Evolutionary conservation across 2,888 invertebrate genomes (phyloP).

Genomic region (Scaptomyza cyrtandrae): DNA sequence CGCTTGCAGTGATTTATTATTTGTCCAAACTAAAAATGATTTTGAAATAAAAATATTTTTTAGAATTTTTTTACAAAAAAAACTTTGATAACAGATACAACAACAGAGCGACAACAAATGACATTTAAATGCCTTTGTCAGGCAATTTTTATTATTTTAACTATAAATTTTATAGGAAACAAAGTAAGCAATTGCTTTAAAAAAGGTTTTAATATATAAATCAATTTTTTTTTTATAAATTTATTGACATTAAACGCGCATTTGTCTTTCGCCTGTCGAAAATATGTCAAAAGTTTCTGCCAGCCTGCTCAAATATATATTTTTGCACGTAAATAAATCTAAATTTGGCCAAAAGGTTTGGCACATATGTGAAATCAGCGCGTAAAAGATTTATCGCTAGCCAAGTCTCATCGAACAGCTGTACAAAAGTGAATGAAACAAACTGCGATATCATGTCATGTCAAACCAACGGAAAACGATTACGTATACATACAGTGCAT

Average conservation of each 20-base stretch:
- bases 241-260: slow-evolving; percentile 63
- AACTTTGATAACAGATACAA: slow-evolving; percentile 39
- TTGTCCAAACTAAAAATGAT: slow-evolving; percentile 41
- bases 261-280: slow-evolving; percentile 64
- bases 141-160: not conserved
- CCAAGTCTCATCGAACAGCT: slow-evolving; percentile 53
- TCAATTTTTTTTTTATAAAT: slow-evolving; percentile 34
- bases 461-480: not conserved
- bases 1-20: slow-evolving; percentile 60
- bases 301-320: slow-evolving; percentile 48
- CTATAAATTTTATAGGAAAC: not conserved
- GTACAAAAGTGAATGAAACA: slow-evolving; percentile 35
- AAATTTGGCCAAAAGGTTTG: slow-evolving; percentile 51
- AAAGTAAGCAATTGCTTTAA: slow-evolving; percentile 6
- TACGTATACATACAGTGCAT: slow-evolving; percentile 22
- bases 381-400: slow-evolving; percentile 64
- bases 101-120: slow-evolving; percentile 26
- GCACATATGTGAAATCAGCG: slow-evolving; percentile 70
- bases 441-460: slow-evolving; percentile 37
- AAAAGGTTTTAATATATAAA: slow-evolving; percentile 26
- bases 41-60: slow-evolving; percentile 24
- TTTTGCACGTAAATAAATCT: slow-evolving; percentile 67
- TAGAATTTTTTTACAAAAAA: slow-evolving; percentile 35
- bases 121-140: slow-evolving; percentile 45
- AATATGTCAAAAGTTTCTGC: slow-evolving; percentile 70